These are phyloP conservation scores for Empis stercorea DNA, from an alignment of 2,888 invertebrate species.

Conservation along the genomic window DNA sequence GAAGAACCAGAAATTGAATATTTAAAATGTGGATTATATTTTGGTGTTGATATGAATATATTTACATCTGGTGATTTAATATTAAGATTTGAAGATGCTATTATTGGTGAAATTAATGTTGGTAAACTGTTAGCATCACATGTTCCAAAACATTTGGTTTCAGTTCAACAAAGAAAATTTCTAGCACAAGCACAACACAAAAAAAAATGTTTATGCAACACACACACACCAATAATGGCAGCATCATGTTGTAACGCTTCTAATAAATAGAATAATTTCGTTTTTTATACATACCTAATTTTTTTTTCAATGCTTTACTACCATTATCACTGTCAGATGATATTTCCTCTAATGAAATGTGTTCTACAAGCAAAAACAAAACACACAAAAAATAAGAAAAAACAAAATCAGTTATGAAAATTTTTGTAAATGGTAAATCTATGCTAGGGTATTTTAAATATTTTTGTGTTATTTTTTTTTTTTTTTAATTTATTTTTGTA, in stretches of 20 bases:
- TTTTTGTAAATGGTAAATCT: too few relatives aligned
- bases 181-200: background rate
- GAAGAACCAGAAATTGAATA: conserved; percentile 12
- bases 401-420: too few relatives aligned
- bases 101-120: background rate
- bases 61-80: conserved; percentile 20
- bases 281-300: too few relatives aligned
- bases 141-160: background rate
- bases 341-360: conserved; percentile 49
- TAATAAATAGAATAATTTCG: too few relatives aligned
- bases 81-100: background rate
- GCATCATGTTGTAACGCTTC: too few relatives aligned
- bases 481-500: too few relatives aligned
- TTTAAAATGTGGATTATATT: conserved; percentile 27
- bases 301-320: background rate
- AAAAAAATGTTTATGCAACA: too few relatives aligned
- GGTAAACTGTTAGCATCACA: background rate
- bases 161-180: too few relatives aligned
- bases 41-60: conserved; percentile 15
- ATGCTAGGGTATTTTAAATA: too few relatives aligned
- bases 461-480: background rate
- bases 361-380: too few relatives aligned
- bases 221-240: too few relatives aligned
- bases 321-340: conserved; percentile 37
- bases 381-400: too few relatives aligned